A percentile compares a stretch with the other conserved stretches of the same genome.
Conservation (phyloP, 2,113 vertebrate species). For the Laterallus jamaicensis region DNA sequence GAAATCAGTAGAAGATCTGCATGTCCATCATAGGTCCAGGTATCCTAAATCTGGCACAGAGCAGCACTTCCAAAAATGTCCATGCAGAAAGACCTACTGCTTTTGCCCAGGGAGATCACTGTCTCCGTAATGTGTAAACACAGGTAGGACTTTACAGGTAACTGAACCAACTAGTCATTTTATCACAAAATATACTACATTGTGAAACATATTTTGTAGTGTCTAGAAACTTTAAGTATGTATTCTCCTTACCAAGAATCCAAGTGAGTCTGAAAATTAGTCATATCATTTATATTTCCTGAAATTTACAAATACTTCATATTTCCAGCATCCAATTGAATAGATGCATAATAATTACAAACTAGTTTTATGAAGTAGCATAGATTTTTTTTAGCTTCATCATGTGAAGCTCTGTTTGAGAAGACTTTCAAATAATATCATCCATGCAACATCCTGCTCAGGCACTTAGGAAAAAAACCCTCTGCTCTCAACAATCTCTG, state of each 20-base stretch:
- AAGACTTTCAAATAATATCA: neutral
- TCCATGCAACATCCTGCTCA: neutral
- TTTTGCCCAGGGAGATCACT: neutral
- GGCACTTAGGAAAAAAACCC: neutral
- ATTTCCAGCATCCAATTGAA: neutral
- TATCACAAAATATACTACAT: neutral
- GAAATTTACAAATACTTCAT: neutral
- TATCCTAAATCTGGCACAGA: neutral
- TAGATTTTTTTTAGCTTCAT: neutral
- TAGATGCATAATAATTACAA: neutral
- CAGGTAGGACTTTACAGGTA: neutral
- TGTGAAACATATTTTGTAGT: neutral
- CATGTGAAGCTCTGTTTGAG: neutral
- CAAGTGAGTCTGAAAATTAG: neutral
- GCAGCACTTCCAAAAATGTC: neutral
- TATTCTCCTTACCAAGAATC: neutral
- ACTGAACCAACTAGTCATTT: neutral
- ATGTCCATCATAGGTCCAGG: neutral
- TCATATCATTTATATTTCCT: neutral
- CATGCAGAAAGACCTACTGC: neutral
- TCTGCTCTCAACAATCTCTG: fast-evolving
- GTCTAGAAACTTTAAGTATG: neutral
- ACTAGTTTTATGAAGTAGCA: neutral
- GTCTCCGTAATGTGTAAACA: neutral
- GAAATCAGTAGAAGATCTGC: neutral